Percentiles rank a stretch among this genome's conserved stretches.
Conservation (phyloP, 2,888 invertebrate species). For the Drepanosiphum platanoidis region DNA sequence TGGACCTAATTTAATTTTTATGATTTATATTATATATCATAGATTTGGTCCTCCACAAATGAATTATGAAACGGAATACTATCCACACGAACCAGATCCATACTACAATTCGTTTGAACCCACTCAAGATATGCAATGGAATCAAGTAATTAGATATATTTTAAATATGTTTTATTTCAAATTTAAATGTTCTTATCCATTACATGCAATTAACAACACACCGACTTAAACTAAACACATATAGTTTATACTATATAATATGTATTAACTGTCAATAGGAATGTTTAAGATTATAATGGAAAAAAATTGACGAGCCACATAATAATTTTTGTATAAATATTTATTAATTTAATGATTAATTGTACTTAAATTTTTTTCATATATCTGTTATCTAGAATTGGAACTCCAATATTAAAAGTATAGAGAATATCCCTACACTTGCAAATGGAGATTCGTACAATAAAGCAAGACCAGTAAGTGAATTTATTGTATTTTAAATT, state of each 20-base stretch:
- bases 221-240: too few species aligned
- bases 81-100: conserved; percentile 66
- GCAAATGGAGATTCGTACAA: conserved; percentile 68
- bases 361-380: not conserved
- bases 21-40: not conserved
- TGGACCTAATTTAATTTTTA: not conserved
- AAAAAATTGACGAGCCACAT: too few species aligned
- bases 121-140: conserved; percentile 80
- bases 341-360: not conserved
- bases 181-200: not conserved
- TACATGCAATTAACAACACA: not conserved
- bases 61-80: conserved; percentile 64
- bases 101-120: conserved; percentile 75
- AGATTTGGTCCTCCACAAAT: conserved; percentile 60
- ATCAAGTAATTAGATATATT: conserved; percentile 68
- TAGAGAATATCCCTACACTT: conserved; percentile 57
- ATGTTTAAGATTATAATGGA: too few species aligned
- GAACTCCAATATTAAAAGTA: conserved; percentile 62
- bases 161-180: conserved; percentile 65
- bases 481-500: not conserved
- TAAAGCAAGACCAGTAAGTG: conserved; percentile 54
- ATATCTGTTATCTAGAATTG: conserved; percentile 42
- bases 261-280: too few species aligned
- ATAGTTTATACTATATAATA: too few species aligned
- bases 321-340: too few species aligned